phyloP scores from a whole-genome alignment of 1,140 invertebrate genomes.

The Panagrolaimus sp. region DNA sequence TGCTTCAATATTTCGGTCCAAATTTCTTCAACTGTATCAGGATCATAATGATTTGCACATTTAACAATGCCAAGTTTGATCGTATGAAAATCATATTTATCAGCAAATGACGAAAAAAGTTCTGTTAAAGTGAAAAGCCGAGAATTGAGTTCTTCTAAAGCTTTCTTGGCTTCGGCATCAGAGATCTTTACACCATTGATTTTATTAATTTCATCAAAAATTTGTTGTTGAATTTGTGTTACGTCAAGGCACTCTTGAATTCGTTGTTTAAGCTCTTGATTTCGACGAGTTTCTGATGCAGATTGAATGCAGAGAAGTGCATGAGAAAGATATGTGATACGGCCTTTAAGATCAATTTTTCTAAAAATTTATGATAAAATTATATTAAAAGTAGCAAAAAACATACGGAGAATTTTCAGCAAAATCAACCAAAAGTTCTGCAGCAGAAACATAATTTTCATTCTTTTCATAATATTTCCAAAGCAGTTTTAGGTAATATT shows the following conservation, averaged over 20 bases:
- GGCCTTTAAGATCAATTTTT: constrained; percentile 64
- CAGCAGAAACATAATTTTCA: constrained; percentile 82
- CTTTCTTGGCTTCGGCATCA: neutral
- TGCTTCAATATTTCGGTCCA: constrained; percentile 64
- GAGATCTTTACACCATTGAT: constrained; percentile 59
- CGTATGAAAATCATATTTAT: constrained; percentile 62
- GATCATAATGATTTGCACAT: constrained; percentile 63
- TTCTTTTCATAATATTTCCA: constrained; percentile 91
- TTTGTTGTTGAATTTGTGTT: constrained; percentile 37
- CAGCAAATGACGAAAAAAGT: constrained; percentile 65
- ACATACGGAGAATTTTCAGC: constrained; percentile 73
- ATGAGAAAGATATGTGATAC: constrained; percentile 80
- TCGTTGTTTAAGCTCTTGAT: constrained; percentile 80
- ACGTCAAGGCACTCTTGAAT: constrained; percentile 82
- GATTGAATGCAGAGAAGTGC: constrained; percentile 85
- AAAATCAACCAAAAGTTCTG: constrained; percentile 77
- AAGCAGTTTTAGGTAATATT: constrained; percentile 73
- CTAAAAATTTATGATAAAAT: constrained; percentile 50
- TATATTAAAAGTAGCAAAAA: constrained; percentile 62
- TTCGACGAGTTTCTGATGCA: constrained; percentile 63
- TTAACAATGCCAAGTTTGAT: constrained; percentile 64
- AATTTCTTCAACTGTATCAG: constrained; percentile 62
- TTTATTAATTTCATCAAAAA: constrained; percentile 2
- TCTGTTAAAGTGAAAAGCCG: neutral
- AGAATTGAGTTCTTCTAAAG: neutral